A percentile compares a stretch with the other conserved stretches of the same genome.
phyloP scores from a whole-genome alignment of 2,888 invertebrate genomes.

The Teleogryllus oceanicus region DNA sequence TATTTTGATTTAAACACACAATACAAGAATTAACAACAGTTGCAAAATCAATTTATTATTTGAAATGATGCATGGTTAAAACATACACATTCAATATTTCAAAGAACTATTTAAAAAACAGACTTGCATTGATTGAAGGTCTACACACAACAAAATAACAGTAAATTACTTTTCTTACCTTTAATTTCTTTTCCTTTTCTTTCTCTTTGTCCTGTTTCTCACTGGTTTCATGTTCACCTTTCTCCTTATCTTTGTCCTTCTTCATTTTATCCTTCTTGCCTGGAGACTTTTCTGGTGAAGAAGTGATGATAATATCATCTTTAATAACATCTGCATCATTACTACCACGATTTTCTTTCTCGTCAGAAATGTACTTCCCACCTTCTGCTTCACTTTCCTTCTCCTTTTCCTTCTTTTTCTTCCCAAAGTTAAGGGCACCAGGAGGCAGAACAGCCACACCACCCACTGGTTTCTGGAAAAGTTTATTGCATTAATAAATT shows the following conservation, averaged over 20 bases:
- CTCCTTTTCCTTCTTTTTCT: slow-evolving; percentile 56
- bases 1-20: not conserved
- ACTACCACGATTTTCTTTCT: slow-evolving; percentile 43
- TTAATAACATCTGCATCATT: slow-evolving; percentile 36
- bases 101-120: slow-evolving; percentile 11
- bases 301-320: slow-evolving; percentile 33
- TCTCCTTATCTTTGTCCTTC: slow-evolving; percentile 36
- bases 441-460: slow-evolving; percentile 80
- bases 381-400: slow-evolving; percentile 45
- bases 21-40: not conserved
- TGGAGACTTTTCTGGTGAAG: slow-evolving; percentile 31
- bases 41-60: not conserved
- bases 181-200: slow-evolving; percentile 45
- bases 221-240: slow-evolving; percentile 34
- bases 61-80: not conserved
- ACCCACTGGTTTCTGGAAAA: slow-evolving; percentile 70
- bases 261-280: slow-evolving; percentile 35
- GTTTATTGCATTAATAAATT: too few species aligned
- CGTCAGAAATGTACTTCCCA: slow-evolving; percentile 34
- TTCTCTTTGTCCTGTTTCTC: slow-evolving; percentile 43
- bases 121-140: not conserved
- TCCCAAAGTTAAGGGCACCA: slow-evolving; percentile 50
- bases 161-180: slow-evolving; percentile 29
- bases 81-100: slow-evolving; percentile 19
- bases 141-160: not conserved